A percentile compares a stretch with the other conserved stretches of the same genome.
Evolutionary conservation across 1,140 invertebrate genomes (phyloP).

Genomic region (Neuroterus valhalla): DNA sequence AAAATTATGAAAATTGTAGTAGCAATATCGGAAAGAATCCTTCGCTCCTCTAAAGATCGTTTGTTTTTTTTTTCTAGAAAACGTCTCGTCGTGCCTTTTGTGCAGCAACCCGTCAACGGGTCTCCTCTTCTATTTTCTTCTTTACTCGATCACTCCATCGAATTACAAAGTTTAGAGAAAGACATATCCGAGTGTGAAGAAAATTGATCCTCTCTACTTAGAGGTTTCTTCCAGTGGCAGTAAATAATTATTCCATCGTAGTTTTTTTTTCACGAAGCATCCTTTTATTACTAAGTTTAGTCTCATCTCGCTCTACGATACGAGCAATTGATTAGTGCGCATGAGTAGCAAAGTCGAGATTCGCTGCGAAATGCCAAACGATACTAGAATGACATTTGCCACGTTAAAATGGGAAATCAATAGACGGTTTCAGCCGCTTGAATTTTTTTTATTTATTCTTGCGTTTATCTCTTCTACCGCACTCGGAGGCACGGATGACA

Average conservation of each 20-base stretch:
- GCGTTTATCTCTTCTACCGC: constrained; percentile 9
- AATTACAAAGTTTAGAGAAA: constrained; percentile 23
- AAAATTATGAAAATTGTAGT: constrained; percentile 57
- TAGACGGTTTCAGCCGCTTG: not conserved
- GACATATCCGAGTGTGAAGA: constrained; percentile 20
- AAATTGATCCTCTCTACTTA: not conserved
- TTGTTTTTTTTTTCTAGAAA: constrained; percentile 19
- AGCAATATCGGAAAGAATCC: constrained; percentile 25
- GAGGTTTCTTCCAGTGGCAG: constrained; percentile 26
- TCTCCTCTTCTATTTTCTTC: not conserved
- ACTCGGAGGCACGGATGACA: constrained; percentile 26
- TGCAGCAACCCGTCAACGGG: constrained; percentile 29
- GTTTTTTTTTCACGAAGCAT: not conserved
- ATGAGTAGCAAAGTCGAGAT: constrained; percentile 16
- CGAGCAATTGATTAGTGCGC: constrained; percentile 16
- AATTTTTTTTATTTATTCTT: not conserved
- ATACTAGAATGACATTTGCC: not conserved
- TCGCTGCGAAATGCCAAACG: too few species aligned
- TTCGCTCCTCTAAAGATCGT: constrained; percentile 24
- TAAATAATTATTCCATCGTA: constrained; percentile 19
- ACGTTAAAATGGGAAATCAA: constrained; percentile 10
- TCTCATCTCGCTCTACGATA: constrained; percentile 22
- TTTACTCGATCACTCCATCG: not conserved
- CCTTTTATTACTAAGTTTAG: constrained; percentile 10
- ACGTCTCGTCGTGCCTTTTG: constrained; percentile 23